Base-by-base conservation (phyloP, 2,797 vertebrate species). In the Anniella stebbinsi region DNA sequence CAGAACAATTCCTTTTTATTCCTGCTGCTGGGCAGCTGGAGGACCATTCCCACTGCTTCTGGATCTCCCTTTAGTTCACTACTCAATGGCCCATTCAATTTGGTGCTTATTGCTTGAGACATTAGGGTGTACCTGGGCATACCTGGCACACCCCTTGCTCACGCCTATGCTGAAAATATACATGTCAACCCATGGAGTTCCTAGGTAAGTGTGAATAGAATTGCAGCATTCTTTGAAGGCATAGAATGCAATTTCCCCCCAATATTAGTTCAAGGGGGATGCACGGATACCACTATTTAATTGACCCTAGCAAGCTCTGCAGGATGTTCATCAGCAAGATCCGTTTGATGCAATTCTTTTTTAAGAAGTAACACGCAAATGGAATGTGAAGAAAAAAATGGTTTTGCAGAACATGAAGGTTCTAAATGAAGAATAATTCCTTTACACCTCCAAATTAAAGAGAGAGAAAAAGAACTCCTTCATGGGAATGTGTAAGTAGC, bases 341-440 rank as follows among this genome's bases (percentile, higher is more conserved):
- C 33, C 48, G 57, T n/a, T n/a, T n/a, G 15, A 1, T 38, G 57
- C 23, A 63, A 41, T 66, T 63, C 38, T 41, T 88, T 76, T 69
- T 33, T 28, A 84, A 48, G 1, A 66, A 89, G 21, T 72, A 91
- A 67, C 73, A 88, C 89, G 88, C 81, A 95, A 93, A 89, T 60
- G 84, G 1, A 88, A 60, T 33, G 92, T 76, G 48, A 60, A 92
- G 90, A 85, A 84, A 94, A 90, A 41, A 23, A 33, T 11, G 30
- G 0, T 60, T 86, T 91, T 91, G 92, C 90, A 91, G 91, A 86
- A 51, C 82, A 63, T 8, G 10, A 30, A 57, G 21, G 3, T 89
- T 78, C 48, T 81, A 88, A 80, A 91, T 13, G 67, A 51, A 88
- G 63, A 54, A 73, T 10, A 63, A 60, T 41, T n/a, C 38, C 38